A percentile compares a stretch with the other conserved stretches of the same genome.
Conservation (phyloP, 2,113 vertebrate genomes). For the Rynchops niger region DNA sequence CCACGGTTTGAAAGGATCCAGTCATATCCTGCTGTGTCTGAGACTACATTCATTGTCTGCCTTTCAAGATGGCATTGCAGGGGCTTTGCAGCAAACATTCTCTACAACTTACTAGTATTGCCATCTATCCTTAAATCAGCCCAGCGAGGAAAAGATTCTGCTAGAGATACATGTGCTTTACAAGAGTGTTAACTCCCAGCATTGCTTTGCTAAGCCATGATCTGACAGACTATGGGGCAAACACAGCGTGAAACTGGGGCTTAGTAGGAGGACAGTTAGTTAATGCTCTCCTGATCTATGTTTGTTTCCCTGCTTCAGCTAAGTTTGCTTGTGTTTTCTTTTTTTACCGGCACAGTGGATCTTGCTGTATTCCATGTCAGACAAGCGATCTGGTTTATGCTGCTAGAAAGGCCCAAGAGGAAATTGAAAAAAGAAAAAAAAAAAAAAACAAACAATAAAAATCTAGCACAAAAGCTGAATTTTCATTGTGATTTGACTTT, state of each 20-base stretch:
- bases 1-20: background rate
- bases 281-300: background rate
- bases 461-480: background rate
- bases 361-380: background rate
- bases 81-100: slow-evolving; percentile 1
- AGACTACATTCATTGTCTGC: background rate
- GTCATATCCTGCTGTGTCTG: background rate
- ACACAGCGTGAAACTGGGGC: background rate
- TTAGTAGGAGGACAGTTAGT: background rate
- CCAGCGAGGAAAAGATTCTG: background rate
- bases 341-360: background rate
- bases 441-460: background rate
- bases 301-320: background rate
- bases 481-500: background rate
- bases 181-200: background rate
- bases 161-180: background rate
- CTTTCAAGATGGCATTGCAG: background rate
- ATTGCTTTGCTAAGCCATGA: background rate
- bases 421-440: background rate
- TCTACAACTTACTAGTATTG: background rate
- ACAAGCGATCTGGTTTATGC: background rate
- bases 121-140: background rate
- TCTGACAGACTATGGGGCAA: background rate
- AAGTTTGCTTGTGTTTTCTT: background rate
- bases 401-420: background rate